These are phyloP conservation scores for Lasioglossum lativentre DNA, from an alignment of 2,888 invertebrate species.

Conservation along the genomic window DNA sequence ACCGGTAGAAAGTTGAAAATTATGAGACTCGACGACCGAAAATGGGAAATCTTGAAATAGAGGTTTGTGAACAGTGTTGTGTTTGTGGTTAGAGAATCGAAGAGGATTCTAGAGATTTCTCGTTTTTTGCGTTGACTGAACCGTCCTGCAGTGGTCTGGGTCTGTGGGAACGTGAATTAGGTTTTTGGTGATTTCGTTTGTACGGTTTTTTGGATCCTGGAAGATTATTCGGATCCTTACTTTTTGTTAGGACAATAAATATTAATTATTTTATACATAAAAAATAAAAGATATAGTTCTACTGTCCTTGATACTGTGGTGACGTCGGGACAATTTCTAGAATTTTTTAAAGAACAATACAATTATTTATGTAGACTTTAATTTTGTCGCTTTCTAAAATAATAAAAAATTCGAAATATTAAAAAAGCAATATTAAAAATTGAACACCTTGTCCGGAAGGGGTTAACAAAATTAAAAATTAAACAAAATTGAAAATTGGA, in stretches of 20 bases:
- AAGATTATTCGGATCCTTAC: neutral
- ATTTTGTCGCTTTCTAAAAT: neutral
- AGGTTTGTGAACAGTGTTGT: neutral
- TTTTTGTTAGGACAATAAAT: neutral
- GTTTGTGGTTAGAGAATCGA: neutral
- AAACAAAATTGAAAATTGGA: no score
- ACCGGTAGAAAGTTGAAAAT: conserved; percentile 28
- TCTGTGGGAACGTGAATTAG: neutral
- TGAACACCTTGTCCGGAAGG: fast-evolving
- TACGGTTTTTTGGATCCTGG: neutral
- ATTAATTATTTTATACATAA: neutral
- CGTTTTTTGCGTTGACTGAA: neutral
- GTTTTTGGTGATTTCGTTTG: neutral
- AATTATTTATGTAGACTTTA: neutral
- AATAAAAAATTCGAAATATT: neutral
- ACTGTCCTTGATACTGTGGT: no score
- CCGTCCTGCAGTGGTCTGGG: neutral
- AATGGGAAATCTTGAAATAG: neutral
- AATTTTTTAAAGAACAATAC: no score
- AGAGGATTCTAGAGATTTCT: neutral
- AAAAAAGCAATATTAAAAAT: no score
- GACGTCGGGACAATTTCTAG: no score
- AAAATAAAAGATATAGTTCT: no score
- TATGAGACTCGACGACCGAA: neutral
- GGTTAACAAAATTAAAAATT: no score